phyloP scores from a whole-genome alignment of 2,888 invertebrate species.

The Caenorhabditis macrosperma region DNA sequence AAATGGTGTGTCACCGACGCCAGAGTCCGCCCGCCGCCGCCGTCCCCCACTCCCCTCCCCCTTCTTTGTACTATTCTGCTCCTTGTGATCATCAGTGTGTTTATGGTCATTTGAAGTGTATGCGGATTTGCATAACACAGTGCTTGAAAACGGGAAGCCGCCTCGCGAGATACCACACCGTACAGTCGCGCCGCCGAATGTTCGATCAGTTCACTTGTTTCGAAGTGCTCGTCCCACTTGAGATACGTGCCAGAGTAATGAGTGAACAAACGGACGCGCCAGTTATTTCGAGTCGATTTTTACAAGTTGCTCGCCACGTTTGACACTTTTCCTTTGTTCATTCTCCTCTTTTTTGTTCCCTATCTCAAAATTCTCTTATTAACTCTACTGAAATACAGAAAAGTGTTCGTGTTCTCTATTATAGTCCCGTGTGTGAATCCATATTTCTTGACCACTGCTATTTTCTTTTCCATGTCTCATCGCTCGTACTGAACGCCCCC shows the following conservation, averaged over 20 bases:
- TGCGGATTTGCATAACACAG: conserved; percentile 53
- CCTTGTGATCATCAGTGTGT: conserved; percentile 35
- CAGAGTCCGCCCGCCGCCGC: background rate
- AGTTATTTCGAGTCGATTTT: conserved; percentile 40
- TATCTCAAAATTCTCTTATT: no score
- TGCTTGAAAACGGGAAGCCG: conserved; percentile 23
- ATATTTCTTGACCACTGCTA: no score
- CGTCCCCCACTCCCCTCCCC: background rate
- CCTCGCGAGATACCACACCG: conserved; percentile 1
- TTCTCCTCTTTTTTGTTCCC: background rate
- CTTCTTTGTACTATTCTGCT: background rate
- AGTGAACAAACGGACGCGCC: conserved; percentile 28
- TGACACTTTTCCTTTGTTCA: conserved; percentile 17
- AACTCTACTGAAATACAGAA: no score
- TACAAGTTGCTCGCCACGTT: conserved; percentile 26
- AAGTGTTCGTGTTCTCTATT: no score
- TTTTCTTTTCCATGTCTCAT: no score
- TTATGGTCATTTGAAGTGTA: conserved; percentile 51
- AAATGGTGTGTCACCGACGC: background rate
- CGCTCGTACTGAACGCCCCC: no score
- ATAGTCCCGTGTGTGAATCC: no score
- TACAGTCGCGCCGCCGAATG: conserved; percentile 22
- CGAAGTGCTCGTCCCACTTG: conserved; percentile 53
- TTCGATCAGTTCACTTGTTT: conserved; percentile 53
- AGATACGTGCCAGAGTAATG: conserved; percentile 33